A percentile compares a stretch with the other conserved stretches of the same genome.
Conservation (phyloP, 2,113 vertebrate genomes). For the Apaloderma vittatum region DNA sequence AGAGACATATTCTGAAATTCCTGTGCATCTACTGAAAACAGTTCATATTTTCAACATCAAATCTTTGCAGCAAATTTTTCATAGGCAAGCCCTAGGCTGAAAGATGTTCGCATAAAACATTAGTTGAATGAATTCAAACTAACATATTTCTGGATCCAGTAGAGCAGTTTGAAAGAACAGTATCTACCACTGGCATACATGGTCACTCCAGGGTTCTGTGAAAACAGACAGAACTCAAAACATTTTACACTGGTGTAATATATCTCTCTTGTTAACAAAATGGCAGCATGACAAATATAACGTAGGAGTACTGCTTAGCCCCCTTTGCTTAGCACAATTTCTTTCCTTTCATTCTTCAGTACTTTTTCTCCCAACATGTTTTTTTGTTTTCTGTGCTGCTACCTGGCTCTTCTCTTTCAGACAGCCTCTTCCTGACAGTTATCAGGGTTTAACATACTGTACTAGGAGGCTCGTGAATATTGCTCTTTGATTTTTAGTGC, state of each 20-base stretch:
- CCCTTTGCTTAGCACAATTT: constrained; percentile 34
- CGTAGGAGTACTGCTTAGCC: neutral
- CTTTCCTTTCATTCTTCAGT: constrained; percentile 59
- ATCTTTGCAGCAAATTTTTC: constrained; percentile 47
- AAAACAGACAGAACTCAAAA: neutral
- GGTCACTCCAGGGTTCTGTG: constrained; percentile 30
- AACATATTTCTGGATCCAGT: constrained; percentile 25
- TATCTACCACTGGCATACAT: neutral
- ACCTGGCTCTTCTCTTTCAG: constrained; percentile 53
- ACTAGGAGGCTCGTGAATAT: constrained; percentile 77
- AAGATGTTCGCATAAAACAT: constrained; percentile 62
- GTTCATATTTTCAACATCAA: constrained; percentile 44
- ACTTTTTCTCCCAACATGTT: constrained; percentile 36
- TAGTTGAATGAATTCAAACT: constrained; percentile 47
- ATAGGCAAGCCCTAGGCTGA: constrained; percentile 56
- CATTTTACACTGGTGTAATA: neutral
- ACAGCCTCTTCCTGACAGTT: constrained; percentile 76
- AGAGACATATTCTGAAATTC: neutral
- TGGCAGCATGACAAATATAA: constrained; percentile 53
- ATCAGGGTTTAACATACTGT: constrained; percentile 75
- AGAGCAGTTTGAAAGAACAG: constrained; percentile 12
- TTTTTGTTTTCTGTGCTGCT: constrained; percentile 66
- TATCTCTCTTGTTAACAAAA: constrained; percentile 43
- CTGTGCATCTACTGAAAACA: constrained; percentile 23
- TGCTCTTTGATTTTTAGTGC: constrained; percentile 77